Conservation (phyloP, 2,113 vertebrate species). For the Esox niger region DNA sequence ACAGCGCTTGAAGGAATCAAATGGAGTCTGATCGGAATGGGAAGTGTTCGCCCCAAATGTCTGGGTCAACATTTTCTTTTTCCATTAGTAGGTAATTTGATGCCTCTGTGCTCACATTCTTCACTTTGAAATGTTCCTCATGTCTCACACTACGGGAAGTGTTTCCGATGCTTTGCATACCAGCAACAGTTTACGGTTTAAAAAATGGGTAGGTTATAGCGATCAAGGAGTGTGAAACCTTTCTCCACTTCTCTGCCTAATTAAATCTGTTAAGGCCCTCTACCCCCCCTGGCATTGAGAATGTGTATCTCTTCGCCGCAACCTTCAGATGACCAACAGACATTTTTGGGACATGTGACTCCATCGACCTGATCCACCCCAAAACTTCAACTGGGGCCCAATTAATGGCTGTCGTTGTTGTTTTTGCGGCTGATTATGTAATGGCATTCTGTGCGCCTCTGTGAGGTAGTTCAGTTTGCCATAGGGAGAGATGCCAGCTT, state of each 20-base stretch:
- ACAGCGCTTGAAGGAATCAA: not conserved
- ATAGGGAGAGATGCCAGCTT: slow-evolving; percentile 18
- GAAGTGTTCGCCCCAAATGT: slow-evolving; percentile 6
- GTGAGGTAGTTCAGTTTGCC: slow-evolving; percentile 14
- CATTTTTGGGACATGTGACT: slow-evolving; percentile 14
- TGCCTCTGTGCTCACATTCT: too few relatives aligned
- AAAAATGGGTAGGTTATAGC: too few relatives aligned
- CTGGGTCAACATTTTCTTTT: not conserved
- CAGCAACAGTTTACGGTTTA: too few relatives aligned
- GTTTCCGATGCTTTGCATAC: too few relatives aligned
- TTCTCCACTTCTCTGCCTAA: not conserved
- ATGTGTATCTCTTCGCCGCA: slow-evolving; percentile 28
- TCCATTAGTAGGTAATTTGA: too few relatives aligned
- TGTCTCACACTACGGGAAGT: too few relatives aligned
- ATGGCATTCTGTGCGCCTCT: slow-evolving; percentile 42
- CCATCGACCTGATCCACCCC: not conserved
- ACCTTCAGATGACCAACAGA: slow-evolving; percentile 59
- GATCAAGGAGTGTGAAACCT: not conserved
- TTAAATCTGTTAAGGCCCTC: too few relatives aligned
- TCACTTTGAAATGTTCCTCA: too few relatives aligned
- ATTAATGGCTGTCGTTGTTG: slow-evolving; percentile 49
- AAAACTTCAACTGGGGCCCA: slow-evolving; percentile 34
- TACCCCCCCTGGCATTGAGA: not conserved
- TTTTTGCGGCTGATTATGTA: slow-evolving; percentile 53
- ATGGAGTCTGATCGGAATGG: not conserved